A percentile compares a stretch with the other conserved stretches of the same genome.
Conservation (phyloP, 2,113 vertebrate genomes). For the Burhinus bistriatus region DNA sequence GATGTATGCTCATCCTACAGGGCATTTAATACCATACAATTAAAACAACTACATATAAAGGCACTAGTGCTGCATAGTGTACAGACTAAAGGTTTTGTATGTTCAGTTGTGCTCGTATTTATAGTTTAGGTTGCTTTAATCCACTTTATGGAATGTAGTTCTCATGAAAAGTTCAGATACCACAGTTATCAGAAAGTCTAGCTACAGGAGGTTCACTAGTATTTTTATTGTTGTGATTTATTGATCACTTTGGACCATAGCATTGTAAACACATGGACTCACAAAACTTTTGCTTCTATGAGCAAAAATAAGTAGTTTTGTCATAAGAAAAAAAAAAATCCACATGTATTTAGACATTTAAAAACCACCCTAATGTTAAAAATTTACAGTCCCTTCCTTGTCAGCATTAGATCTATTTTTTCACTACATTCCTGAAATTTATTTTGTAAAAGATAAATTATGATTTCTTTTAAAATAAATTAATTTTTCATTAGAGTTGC, state of each 20-base stretch:
- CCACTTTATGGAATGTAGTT: neutral
- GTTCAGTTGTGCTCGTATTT: neutral
- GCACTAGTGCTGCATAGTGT: neutral
- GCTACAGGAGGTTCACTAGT: neutral
- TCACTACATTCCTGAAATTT: neutral
- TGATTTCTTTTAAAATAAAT: neutral
- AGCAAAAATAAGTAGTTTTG: neutral
- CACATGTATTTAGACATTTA: neutral
- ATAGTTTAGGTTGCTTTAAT: neutral
- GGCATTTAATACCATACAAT: neutral
- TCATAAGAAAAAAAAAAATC: neutral
- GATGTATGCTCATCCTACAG: neutral
- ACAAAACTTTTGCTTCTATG: neutral
- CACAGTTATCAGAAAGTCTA: neutral
- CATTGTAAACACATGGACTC: neutral
- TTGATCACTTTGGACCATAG: neutral
- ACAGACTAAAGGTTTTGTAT: neutral
- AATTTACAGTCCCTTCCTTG: neutral
- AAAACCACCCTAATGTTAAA: neutral
- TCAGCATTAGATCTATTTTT: neutral
- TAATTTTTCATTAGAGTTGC: neutral
- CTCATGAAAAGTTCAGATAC: neutral
- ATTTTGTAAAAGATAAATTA: neutral
- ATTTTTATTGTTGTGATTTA: neutral
- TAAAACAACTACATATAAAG: neutral